A percentile compares a stretch with the other conserved stretches of the same genome.
These are phyloP conservation scores for Serranus cabrilla DNA, from an alignment of 2,797 vertebrate genomes.

Conservation along the genomic window DNA sequence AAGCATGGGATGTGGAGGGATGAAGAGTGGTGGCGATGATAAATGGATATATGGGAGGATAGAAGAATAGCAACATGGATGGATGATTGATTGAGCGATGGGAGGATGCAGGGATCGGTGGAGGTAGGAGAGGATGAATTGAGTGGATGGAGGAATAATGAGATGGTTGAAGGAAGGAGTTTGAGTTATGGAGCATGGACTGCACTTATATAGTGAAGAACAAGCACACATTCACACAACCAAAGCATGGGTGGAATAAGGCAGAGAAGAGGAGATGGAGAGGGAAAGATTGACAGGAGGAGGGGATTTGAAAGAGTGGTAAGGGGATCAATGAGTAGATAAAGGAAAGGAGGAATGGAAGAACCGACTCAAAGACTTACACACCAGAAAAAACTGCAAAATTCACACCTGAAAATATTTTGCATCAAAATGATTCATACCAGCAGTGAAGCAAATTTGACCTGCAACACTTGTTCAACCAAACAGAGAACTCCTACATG, in stretches of 20 bases:
- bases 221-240: too few species aligned
- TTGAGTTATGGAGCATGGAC: constrained; percentile 35
- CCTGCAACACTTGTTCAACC: too few species aligned
- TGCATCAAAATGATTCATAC: too few species aligned
- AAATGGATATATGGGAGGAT: constrained; percentile 24
- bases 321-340: too few species aligned
- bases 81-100: constrained; percentile 40
- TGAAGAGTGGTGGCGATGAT: not conserved
- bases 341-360: too few species aligned
- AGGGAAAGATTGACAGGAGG: not conserved
- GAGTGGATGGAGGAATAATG: constrained; percentile 16
- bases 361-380: too few species aligned
- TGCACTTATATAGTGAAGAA: too few species aligned
- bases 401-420: too few species aligned
- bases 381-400: too few species aligned
- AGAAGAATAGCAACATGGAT: constrained; percentile 21
- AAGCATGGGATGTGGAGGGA: not conserved
- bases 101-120: constrained; percentile 13
- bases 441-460: too few species aligned
- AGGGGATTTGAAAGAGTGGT: not conserved
- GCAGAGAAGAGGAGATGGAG: not conserved
- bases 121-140: constrained; percentile 4
- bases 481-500: too few species aligned
- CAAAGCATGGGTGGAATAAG: not conserved
- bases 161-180: constrained; percentile 5